Evolutionary conservation across 2,888 invertebrate species (phyloP).

Genomic region (Cordilura impudica): DNA sequence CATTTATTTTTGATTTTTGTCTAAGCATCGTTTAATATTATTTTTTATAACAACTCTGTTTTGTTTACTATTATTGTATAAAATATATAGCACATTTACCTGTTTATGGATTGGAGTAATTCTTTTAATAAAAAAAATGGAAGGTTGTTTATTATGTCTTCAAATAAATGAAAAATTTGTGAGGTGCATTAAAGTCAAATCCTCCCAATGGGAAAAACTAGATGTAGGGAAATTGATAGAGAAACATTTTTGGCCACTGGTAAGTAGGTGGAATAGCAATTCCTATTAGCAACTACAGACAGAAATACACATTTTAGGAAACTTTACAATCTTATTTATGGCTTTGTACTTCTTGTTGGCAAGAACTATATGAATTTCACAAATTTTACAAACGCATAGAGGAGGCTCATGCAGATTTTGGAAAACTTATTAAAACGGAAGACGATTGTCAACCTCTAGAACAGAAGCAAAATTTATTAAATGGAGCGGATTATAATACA

Average conservation of each 20-base stretch:
- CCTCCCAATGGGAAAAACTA: conserved; percentile 33
- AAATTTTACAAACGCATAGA: conserved; percentile 68
- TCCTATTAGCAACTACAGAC: neutral
- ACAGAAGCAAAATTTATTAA: neutral
- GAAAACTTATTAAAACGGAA: conserved; percentile 59
- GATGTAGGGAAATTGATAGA: conserved; percentile 29
- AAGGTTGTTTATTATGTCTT: conserved; percentile 45
- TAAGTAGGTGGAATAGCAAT: neutral
- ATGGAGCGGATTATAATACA: too few relatives aligned
- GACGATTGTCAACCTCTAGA: neutral
- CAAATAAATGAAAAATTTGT: conserved; percentile 24
- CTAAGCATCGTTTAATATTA: too few relatives aligned
- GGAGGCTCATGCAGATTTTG: conserved; percentile 65
- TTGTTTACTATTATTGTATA: too few relatives aligned
- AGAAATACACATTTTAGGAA: conserved; percentile 19
- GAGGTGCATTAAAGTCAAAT: neutral
- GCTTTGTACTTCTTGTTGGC: conserved; percentile 70
- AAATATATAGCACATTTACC: conserved; percentile 7
- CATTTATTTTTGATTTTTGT: too few relatives aligned
- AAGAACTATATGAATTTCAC: conserved; percentile 67
- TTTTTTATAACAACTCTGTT: too few relatives aligned
- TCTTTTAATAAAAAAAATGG: conserved; percentile 23
- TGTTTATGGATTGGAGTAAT: neutral
- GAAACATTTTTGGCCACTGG: conserved; percentile 54
- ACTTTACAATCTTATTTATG: conserved; percentile 29